phyloP scores from a whole-genome alignment of 2,888 invertebrate genomes.

The Autographa gamma region DNA sequence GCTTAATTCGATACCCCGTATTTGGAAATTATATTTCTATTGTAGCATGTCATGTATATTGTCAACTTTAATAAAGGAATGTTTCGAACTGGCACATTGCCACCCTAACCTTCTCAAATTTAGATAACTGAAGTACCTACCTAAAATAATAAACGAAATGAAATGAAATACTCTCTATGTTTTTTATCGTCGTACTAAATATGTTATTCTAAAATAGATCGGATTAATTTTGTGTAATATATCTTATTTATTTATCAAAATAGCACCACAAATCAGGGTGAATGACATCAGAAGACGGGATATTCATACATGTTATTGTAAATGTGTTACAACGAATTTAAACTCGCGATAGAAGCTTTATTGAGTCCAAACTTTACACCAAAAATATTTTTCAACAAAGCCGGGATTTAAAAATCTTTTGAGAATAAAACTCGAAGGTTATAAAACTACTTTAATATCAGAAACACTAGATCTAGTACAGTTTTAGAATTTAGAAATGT shows the following conservation, averaged over 20 bases:
- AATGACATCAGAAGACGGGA: conserved; percentile 38
- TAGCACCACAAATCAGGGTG: conserved; percentile 46
- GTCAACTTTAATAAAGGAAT: conserved; percentile 23
- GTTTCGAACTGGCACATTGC: conserved; percentile 37
- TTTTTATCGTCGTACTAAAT: conserved; percentile 21
- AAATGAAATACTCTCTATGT: conserved; percentile 25
- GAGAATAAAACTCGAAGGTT: not conserved
- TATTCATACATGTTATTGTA: conserved; percentile 20
- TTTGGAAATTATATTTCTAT: conserved; percentile 12
- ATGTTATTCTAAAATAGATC: conserved; percentile 26
- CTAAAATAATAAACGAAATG: conserved; percentile 25
- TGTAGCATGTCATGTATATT: conserved; percentile 7
- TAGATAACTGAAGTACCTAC: conserved; percentile 34
- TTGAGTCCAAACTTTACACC: not conserved
- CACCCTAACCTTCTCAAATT: conserved; percentile 41
- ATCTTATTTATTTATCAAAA: conserved; percentile 19
- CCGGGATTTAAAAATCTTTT: not conserved
- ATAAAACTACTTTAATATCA: too few relatives aligned
- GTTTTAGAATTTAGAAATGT: too few relatives aligned
- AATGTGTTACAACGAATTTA: conserved; percentile 15
- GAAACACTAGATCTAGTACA: too few relatives aligned
- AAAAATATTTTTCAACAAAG: not conserved
- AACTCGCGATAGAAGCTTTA: not conserved
- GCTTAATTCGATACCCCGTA: not conserved
- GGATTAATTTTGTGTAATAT: conserved; percentile 19